Evolutionary conservation across 64 coral and sea anemone species (phyloP), one percentile per base, ranked within the genome.

Genomic region (Stylophora pistillata): DNA sequence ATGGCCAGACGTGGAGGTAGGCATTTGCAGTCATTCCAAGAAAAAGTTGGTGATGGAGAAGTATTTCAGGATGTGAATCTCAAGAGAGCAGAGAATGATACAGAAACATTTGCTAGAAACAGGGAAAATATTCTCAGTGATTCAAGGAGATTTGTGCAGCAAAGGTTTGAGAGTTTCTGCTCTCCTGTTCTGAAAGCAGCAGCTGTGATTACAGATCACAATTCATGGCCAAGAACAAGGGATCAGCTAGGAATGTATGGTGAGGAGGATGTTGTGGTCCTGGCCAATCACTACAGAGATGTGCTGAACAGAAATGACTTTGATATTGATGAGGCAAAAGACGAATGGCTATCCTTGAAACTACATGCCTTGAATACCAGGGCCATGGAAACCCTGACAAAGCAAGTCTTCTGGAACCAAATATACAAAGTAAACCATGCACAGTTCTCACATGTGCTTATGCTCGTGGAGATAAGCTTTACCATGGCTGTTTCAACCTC

Each of bases 41-140:
- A 90, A 73, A 58, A 90, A 81, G 55, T 90, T 81, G 77, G 88
- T 81, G 88, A 81, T 89, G 88, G 76, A 89, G 65, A 55, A 81
- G 76, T 89, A 70, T 89, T 54, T 56, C 64, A 89, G 60, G 88
- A 55, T 70, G 88, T 89, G 56, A 89, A 55, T 80, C 88, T 89
- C 65, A 79, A 41, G 71, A 89, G 76, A 70, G 78, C 54, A 89
- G 87, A 89, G 55, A 89, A 78, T 71, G 76, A 79, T 66, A 78
- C 54, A 77, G 69, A 52, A 34, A 78, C 87, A 89, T 89, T 89
- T 89, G 87, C 87, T 70, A 77, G 79, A 89, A 89, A 78, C 77
- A 89, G 79, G 79, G 88, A 64, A 81, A 21, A 77, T 81, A 80
- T 89, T 37, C 68, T 71, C 62, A 72, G 52, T n/a, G n/a, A n/a